Percentiles rank a stretch among this genome's conserved stretches.
phyloP scores from a whole-genome alignment of 2,113 vertebrate genomes.

The Oryctolagus cuniculus region DNA sequence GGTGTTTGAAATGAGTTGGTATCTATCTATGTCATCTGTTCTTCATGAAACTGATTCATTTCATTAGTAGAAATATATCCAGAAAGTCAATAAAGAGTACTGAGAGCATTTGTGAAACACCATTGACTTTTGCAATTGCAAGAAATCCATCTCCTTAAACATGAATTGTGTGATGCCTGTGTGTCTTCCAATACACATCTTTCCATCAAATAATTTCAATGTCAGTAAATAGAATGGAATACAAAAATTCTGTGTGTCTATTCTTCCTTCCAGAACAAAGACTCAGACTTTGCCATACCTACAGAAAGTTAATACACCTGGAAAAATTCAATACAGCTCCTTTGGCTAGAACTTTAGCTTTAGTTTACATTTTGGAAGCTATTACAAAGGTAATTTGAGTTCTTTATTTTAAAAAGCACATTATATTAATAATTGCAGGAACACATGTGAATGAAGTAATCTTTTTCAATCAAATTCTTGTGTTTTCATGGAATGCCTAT shows the following conservation, averaged over 20 bases:
- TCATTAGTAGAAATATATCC: constrained; percentile 70
- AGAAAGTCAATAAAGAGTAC: constrained; percentile 76
- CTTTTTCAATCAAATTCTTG: constrained; percentile 72
- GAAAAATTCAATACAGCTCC: constrained; percentile 64
- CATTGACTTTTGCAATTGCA: constrained; percentile 77
- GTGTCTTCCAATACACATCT: constrained; percentile 75
- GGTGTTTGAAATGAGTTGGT: neutral
- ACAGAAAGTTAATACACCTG: constrained; percentile 64
- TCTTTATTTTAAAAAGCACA: constrained; percentile 62
- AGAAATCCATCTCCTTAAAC: constrained; percentile 70
- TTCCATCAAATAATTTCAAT: constrained; percentile 73
- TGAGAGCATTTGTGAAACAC: constrained; percentile 75
- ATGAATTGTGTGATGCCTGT: constrained; percentile 62
- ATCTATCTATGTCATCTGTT: constrained; percentile 57
- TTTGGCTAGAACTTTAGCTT: constrained; percentile 44
- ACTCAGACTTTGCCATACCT: constrained; percentile 56
- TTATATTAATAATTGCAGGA: constrained; percentile 73
- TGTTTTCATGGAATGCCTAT: constrained; percentile 64
- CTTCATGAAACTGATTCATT: constrained; percentile 61
- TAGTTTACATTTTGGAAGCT: constrained; percentile 67
- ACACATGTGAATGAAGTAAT: constrained; percentile 54
- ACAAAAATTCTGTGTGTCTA: constrained; percentile 61
- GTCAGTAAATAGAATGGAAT: constrained; percentile 72
- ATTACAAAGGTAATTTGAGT: constrained; percentile 68
- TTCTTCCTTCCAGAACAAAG: constrained; percentile 69